Conservation (phyloP, 2,888 invertebrate genomes). For the Eilema depressum region DNA sequence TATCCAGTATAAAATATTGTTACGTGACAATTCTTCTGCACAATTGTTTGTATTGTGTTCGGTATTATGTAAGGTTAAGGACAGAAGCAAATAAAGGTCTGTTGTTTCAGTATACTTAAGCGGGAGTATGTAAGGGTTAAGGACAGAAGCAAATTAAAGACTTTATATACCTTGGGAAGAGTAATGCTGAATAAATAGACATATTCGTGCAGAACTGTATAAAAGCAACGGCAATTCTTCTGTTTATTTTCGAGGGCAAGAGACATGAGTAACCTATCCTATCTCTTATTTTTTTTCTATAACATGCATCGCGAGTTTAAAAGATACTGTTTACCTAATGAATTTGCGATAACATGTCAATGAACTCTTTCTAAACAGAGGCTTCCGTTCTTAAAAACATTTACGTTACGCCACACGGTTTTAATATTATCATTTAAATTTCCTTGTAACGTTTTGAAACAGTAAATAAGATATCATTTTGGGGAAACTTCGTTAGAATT, state of each 20-base stretch:
- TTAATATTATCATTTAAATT: not conserved
- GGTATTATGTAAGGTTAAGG: not conserved
- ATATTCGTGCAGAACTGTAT: too few species aligned
- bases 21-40: not conserved
- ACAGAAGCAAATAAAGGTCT: not conserved
- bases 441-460: not conserved
- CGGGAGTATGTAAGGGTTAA: too few species aligned
- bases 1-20: not conserved
- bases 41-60: not conserved
- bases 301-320: not conserved
- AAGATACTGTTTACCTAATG: not conserved
- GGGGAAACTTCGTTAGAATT: not conserved
- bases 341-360: constrained; percentile 2
- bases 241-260: not conserved
- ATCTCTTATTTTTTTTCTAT: not conserved
- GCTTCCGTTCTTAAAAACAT: not conserved
- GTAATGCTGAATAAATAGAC: too few species aligned
- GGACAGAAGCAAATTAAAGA: too few species aligned
- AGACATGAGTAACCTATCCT: not conserved
- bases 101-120: too few species aligned
- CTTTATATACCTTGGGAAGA: too few species aligned
- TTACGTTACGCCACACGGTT: constrained; percentile 1
- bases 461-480: constrained; percentile 4
- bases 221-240: not conserved
- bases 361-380: not conserved